phyloP scores from a whole-genome alignment of 37 sponge, comb jelly and placozoan species.

The Agelas oroides region DNA sequence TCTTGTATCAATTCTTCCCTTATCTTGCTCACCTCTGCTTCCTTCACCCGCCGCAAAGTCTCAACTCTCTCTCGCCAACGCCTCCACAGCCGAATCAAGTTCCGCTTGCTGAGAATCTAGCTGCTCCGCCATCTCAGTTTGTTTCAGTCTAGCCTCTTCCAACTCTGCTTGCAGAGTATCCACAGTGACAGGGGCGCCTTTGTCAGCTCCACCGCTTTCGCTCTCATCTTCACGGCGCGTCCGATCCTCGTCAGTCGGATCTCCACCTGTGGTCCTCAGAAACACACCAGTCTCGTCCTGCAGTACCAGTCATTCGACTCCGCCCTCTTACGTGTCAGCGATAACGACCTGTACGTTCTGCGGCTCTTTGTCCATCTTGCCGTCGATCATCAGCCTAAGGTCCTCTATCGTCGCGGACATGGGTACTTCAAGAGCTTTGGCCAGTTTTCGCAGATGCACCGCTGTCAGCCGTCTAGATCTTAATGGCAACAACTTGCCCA shows the following conservation, averaged over 20 bases:
- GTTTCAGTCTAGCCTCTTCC: too few relatives aligned
- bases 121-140: too few relatives aligned
- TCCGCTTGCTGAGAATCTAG: too few relatives aligned
- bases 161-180: too few relatives aligned
- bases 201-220: background rate
- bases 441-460: background rate
- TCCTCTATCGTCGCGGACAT: background rate
- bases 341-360: background rate
- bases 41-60: too few relatives aligned
- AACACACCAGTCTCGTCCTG: background rate
- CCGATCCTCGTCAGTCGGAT: too few relatives aligned
- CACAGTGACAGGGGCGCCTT: background rate
- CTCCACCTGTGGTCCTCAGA: background rate
- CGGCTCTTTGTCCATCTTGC: background rate
- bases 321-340: background rate
- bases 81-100: too few relatives aligned
- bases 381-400: background rate
- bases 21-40: too few relatives aligned
- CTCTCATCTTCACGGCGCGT: background rate
- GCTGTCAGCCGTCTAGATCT: background rate
- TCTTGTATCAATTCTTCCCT: too few relatives aligned
- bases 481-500: background rate
- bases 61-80: too few relatives aligned
- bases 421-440: conserved; percentile 10
- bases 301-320: background rate